Conservation (phyloP, 2,797 vertebrate genomes). For the Oryzias dopingdopingensis region DNA sequence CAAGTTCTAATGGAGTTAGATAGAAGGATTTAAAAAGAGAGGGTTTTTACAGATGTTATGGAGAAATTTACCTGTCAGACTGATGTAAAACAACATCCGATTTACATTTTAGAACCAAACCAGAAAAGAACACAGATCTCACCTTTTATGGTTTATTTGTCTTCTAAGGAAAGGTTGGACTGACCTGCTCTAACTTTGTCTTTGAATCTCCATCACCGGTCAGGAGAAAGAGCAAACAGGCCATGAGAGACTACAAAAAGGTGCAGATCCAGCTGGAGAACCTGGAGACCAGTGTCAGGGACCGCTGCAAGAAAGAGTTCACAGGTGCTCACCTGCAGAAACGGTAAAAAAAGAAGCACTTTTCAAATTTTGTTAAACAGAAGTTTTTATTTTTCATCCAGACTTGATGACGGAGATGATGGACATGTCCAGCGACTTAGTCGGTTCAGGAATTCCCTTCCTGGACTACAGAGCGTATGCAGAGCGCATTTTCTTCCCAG, state of each 20-base stretch:
- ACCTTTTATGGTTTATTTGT: too few relatives aligned
- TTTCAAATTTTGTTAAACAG: not conserved
- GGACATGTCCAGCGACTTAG: slow-evolving; percentile 95
- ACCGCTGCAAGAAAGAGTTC: slow-evolving; percentile 97
- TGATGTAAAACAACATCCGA: too few relatives aligned
- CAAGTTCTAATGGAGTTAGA: too few relatives aligned
- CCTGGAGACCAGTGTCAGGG: slow-evolving; percentile 94
- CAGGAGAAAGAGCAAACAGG: slow-evolving; percentile 97
- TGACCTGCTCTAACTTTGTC: too few relatives aligned
- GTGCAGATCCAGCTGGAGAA: slow-evolving; percentile 98
- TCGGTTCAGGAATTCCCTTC: slow-evolving; percentile 94
- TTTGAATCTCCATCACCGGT: slow-evolving; percentile 3
- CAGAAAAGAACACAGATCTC: too few relatives aligned
- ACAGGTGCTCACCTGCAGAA: slow-evolving; percentile 78
- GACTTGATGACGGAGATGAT: slow-evolving; percentile 99
- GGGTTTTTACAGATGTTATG: too few relatives aligned
- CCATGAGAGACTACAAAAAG: slow-evolving; percentile 96
- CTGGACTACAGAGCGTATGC: slow-evolving; percentile 92
- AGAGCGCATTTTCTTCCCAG: slow-evolving; percentile 95
- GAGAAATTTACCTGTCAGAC: too few relatives aligned
- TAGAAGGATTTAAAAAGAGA: too few relatives aligned
- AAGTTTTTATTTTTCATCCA: slow-evolving; percentile 44
- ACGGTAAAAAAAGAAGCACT: too few relatives aligned
- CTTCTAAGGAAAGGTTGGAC: too few relatives aligned
- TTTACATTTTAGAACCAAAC: too few relatives aligned